A percentile compares a stretch with the other conserved stretches of the same genome.
Conservation (phyloP, 2,888 invertebrate genomes). For the Conops quadrifasciatus region DNA sequence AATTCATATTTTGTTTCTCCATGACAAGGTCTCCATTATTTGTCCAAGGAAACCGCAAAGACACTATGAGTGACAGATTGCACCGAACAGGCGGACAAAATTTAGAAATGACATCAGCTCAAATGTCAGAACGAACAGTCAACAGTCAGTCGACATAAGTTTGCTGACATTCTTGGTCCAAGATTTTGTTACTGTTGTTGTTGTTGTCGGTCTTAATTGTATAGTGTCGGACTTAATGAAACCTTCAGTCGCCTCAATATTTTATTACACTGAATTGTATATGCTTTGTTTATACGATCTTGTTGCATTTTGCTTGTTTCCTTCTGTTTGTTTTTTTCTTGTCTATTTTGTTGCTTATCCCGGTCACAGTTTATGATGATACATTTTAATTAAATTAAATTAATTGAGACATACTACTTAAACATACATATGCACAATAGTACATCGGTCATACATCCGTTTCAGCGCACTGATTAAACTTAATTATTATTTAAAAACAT, state of each 20-base stretch:
- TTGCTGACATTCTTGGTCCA: neutral
- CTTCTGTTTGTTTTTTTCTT: neutral
- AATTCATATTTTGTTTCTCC: constrained; percentile 10
- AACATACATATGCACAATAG: too few relatives aligned
- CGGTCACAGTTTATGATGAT: constrained; percentile 40
- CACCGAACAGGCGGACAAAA: neutral
- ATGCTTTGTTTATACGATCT: neutral
- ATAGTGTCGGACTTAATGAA: too few relatives aligned
- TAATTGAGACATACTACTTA: neutral
- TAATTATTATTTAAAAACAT: constrained; percentile 15
- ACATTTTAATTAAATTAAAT: constrained; percentile 44
- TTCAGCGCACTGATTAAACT: neutral
- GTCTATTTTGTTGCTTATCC: neutral
- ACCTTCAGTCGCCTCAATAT: too few relatives aligned
- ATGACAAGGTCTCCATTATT: constrained; percentile 6
- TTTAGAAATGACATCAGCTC: constrained; percentile 24
- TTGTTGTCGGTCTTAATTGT: neutral
- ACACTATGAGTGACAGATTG: neutral
- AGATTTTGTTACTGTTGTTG: neutral
- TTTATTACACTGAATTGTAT: neutral
- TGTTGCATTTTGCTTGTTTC: neutral
- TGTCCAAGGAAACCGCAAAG: constrained; percentile 17
- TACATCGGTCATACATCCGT: neutral
- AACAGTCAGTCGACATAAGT: neutral
- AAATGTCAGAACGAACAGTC: neutral